These are phyloP conservation scores for Danio aesculapii DNA, from an alignment of 2,797 vertebrate genomes.

Conservation along the genomic window DNA sequence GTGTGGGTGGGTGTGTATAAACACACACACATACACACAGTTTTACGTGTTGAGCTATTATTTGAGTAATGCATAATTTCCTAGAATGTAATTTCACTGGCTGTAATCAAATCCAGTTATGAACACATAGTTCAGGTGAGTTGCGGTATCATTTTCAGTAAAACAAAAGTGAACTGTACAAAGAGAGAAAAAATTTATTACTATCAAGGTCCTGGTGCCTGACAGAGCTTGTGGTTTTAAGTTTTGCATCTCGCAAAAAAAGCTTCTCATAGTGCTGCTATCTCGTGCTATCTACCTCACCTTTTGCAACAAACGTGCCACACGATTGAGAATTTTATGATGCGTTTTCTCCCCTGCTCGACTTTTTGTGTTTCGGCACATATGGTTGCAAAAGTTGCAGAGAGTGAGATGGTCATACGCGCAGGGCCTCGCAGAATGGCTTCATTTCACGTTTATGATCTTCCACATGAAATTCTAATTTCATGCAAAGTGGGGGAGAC, in stretches of 20 bases:
- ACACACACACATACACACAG: background rate
- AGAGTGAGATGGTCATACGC: slow-evolving; percentile 33
- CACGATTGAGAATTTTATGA: slow-evolving; percentile 41
- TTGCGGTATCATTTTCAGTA: slow-evolving; percentile 42
- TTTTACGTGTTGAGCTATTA: slow-evolving; percentile 20
- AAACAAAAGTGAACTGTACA: slow-evolving; percentile 30
- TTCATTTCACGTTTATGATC: slow-evolving; percentile 75
- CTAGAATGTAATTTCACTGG: slow-evolving; percentile 40
- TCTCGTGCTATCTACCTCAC: slow-evolving; percentile 40
- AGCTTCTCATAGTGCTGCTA: slow-evolving; percentile 13
- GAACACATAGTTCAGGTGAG: slow-evolving; percentile 35
- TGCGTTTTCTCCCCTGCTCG: slow-evolving; percentile 22
- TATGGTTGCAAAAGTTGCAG: slow-evolving; percentile 44
- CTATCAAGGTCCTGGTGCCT: slow-evolving; percentile 16
- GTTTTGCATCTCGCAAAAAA: slow-evolving; percentile 49
- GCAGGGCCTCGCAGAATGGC: slow-evolving; percentile 48
- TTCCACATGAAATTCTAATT: slow-evolving; percentile 84
- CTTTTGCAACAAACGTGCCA: slow-evolving; percentile 51
- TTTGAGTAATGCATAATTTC: slow-evolving; percentile 17
- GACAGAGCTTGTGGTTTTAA: slow-evolving; percentile 36
- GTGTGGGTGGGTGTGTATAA: too few species aligned
- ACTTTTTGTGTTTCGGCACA: slow-evolving; percentile 9
- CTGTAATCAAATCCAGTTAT: slow-evolving; percentile 48
- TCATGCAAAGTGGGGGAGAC: slow-evolving; percentile 81
- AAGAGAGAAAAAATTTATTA: background rate